Evolutionary conservation across 2,113 vertebrate genomes (phyloP), one percentile per base, ranked within the genome.

Genomic region (Raja brachyura): DNA sequence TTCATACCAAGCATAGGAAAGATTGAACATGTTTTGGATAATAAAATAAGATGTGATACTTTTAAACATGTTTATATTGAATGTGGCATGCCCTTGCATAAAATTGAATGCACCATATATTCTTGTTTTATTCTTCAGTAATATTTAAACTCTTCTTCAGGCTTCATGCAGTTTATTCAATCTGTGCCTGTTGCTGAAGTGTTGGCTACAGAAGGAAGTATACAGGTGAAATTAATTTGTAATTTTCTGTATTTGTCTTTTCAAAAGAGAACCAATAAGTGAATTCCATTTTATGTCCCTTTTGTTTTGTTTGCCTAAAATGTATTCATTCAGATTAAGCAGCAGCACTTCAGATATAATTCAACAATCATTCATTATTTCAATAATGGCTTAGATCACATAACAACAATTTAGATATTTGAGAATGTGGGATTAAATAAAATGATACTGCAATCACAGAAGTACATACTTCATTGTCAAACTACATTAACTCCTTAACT

Each of bases 91-190:
- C 4, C 70, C 18, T 73, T 73, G 18, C 18, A 20, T 18, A 22
- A 73, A 73, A 22, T 22, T 73, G 63, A 66, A 66, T 66, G 70
- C 70, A 73, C 18, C 5, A 73, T 10, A 66, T 66, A 14, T 66
- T 66, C 54, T 86, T 1, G 8, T 59, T 61, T 88, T 63, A 63
- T 66, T 88, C 25, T 88, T 18, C 83, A 86, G 2, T 88, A 18
- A 66, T 88, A 18, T 31, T 88, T 61, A 25, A 13, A 39, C 25
- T 79, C 54, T 54, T 7, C 93, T 73, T 0, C 94, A 99, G 99
- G 99, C 90, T 99, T 99, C 94, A 99, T 99, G 99, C 99, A 99
- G 95, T 99, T 99, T 94, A 98, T 99, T 93, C 98, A 99, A 94
- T 99, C 99, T 0, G 98, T 99, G 93, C 98, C 99, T 54, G 99